Evolutionary conservation across 2,888 invertebrate genomes (phyloP).

Genomic region (Nematopogon swammerdamellus): DNA sequence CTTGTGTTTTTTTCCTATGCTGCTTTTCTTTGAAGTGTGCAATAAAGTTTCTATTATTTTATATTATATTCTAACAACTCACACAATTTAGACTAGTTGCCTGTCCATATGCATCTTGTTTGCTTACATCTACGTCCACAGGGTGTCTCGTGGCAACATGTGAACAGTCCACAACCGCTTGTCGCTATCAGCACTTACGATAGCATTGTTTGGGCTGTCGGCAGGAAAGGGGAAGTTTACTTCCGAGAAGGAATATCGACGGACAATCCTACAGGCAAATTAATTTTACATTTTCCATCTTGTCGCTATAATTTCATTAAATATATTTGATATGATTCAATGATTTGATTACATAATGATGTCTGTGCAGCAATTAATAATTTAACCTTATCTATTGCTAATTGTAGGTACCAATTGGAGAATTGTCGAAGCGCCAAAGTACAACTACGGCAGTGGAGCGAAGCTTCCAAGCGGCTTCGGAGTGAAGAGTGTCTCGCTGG

Average conservation of each 20-base stretch:
- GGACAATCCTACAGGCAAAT: constrained; percentile 59
- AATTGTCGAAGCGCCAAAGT: constrained; percentile 65
- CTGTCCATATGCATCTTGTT: too few relatives aligned
- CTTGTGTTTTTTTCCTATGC: neutral
- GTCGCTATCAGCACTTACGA: constrained; percentile 70
- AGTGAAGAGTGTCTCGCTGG: constrained; percentile 73
- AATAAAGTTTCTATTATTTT: too few relatives aligned
- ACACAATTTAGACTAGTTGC: too few relatives aligned
- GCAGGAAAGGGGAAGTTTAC: constrained; percentile 81
- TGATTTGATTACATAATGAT: too few relatives aligned
- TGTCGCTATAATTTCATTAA: neutral
- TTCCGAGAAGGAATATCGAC: constrained; percentile 72
- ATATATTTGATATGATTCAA: neutral
- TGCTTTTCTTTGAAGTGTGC: neutral
- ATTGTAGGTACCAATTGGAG: constrained; percentile 71
- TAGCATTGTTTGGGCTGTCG: constrained; percentile 79
- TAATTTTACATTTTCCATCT: neutral
- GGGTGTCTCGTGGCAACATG: constrained; percentile 77
- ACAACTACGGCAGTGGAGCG: constrained; percentile 24
- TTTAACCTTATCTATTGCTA: too few relatives aligned
- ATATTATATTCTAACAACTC: too few relatives aligned
- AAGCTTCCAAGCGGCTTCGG: constrained; percentile 25
- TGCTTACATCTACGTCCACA: too few relatives aligned
- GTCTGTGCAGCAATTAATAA: too few relatives aligned
- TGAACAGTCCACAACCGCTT: constrained; percentile 77